Percentiles rank a stretch among this genome's conserved stretches.
phyloP scores from a whole-genome alignment of 2,113 vertebrate genomes.

The Rhabdornis inornatus region DNA sequence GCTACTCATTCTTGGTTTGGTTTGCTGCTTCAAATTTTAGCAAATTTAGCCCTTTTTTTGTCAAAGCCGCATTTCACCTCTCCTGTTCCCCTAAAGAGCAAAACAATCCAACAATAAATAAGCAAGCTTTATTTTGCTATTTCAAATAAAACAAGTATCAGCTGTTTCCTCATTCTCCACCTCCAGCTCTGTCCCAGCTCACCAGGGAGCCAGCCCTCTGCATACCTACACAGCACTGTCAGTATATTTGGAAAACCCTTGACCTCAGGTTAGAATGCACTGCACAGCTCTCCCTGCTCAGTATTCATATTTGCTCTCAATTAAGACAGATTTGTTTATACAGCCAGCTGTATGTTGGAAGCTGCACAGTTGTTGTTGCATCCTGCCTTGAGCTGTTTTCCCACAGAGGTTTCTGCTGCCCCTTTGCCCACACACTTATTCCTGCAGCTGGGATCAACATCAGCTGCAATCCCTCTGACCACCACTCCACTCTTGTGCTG shows the following conservation, averaged over 20 bases:
- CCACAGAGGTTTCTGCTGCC: neutral
- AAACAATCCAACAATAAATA: neutral
- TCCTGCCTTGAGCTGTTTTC: neutral
- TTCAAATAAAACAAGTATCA: neutral
- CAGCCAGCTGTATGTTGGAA: neutral
- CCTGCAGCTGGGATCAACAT: neutral
- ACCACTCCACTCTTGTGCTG: neutral
- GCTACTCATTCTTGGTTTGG: neutral
- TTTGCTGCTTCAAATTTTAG: neutral
- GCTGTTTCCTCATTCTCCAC: neutral
- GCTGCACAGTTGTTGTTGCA: neutral
- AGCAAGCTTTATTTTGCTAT: neutral
- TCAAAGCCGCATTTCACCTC: neutral
- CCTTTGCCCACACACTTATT: neutral
- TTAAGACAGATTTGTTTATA: neutral
- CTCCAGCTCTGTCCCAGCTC: neutral
- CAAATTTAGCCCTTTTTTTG: neutral
- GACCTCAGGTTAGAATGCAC: conserved; percentile 17
- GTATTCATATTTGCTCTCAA: neutral
- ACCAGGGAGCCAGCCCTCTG: neutral
- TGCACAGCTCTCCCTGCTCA: neutral
- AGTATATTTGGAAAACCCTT: conserved; percentile 30
- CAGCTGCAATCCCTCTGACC: neutral
- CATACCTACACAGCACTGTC: neutral
- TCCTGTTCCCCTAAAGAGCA: neutral